These are phyloP conservation scores for Melipona beecheii DNA, from an alignment of 2,888 invertebrate species.

Conservation along the genomic window DNA sequence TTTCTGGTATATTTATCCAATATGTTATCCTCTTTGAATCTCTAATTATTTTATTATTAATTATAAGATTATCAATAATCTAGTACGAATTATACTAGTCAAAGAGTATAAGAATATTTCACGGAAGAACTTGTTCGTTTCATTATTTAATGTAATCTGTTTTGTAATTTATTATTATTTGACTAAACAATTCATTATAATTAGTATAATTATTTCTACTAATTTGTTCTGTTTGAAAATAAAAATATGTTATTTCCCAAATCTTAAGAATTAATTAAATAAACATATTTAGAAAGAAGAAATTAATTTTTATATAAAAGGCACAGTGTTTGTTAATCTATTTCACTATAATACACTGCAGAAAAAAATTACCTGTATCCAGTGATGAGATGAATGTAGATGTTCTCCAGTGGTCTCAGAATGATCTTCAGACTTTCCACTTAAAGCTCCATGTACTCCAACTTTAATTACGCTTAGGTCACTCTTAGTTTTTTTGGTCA, in stretches of 20 bases:
- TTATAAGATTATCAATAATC: no score
- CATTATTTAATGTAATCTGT: neutral
- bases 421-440: constrained; percentile 26
- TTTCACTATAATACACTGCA: neutral
- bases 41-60: no score
- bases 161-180: neutral
- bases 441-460: constrained; percentile 45
- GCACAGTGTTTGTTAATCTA: neutral
- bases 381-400: neutral
- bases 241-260: no score
- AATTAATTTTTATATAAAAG: neutral
- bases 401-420: constrained; percentile 29
- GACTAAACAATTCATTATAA: neutral
- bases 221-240: no score
- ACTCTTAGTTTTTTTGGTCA: constrained; percentile 23
- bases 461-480: constrained; percentile 9
- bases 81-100: no score
- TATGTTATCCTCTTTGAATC: no score
- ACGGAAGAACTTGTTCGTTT: neutral
- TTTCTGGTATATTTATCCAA: no score
- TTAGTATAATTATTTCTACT: no score
- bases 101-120: neutral
- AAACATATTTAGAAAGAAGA: neutral
- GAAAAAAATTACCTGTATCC: constrained; percentile 27
- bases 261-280: neutral